Conservation (phyloP, 2,888 invertebrate genomes). For the Chironomus riparius region DNA sequence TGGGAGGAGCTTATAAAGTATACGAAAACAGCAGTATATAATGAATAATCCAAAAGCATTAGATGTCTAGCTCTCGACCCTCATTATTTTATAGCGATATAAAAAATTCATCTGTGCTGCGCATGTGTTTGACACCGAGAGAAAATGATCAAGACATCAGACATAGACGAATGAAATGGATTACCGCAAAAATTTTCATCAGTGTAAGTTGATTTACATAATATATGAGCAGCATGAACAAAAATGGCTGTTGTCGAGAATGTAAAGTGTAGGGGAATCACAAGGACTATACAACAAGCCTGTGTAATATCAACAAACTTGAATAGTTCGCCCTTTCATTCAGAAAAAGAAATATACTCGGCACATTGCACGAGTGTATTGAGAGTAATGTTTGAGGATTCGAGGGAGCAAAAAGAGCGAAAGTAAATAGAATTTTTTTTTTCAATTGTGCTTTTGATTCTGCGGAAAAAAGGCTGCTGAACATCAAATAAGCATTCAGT, state of each 20-base stretch:
- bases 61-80: neutral
- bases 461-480: constrained; percentile 26
- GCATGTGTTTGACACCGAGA: neutral
- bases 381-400: neutral
- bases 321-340: constrained; percentile 25
- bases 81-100: neutral
- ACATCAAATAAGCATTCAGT: constrained; percentile 25
- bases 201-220: neutral
- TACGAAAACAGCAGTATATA: neutral
- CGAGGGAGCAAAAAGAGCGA: constrained; percentile 18
- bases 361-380: neutral
- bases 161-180: neutral
- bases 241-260: neutral
- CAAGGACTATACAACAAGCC: neutral
- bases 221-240: neutral
- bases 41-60: no score
- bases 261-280: constrained; percentile 1
- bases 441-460: constrained; percentile 25
- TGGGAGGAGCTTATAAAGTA: neutral
- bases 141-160: neutral
- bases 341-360: neutral
- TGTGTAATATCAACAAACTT: constrained; percentile 23
- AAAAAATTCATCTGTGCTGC: neutral
- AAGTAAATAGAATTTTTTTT: constrained; percentile 18
- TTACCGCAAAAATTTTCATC: neutral